phyloP scores from a whole-genome alignment of 2,888 invertebrate species.

The Tridacna crocea region DNA sequence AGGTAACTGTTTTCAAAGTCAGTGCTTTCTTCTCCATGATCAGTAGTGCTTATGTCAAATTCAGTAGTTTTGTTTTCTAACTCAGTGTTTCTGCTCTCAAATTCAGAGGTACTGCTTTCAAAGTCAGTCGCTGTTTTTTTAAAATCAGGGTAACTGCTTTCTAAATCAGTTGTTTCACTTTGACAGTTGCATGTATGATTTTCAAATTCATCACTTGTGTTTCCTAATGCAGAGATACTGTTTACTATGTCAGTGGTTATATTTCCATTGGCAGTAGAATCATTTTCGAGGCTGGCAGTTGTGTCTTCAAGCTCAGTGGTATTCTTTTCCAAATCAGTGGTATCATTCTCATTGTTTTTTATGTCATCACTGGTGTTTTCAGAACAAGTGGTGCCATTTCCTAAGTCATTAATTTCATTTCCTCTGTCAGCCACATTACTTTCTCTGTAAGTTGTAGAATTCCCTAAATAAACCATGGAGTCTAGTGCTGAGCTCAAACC shows the following conservation, averaged over 20 bases:
- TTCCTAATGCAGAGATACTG: background rate
- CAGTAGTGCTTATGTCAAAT: constrained; percentile 25
- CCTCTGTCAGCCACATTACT: too few species aligned
- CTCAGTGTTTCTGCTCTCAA: background rate
- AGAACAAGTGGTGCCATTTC: background rate
- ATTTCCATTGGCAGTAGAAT: background rate
- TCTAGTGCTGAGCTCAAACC: too few species aligned
- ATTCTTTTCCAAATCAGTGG: background rate
- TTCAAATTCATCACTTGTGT: too few species aligned
- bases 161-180: too few species aligned
- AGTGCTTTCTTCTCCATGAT: background rate
- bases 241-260: background rate
- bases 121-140: background rate
- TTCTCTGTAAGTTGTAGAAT: too few species aligned
- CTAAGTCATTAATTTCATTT: background rate
- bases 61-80: background rate
- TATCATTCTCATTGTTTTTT: background rate
- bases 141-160: too few species aligned
- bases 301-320: background rate
- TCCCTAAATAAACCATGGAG: too few species aligned
- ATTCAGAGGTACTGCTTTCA: background rate
- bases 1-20: background rate
- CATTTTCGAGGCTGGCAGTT: constrained; percentile 27
- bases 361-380: background rate
- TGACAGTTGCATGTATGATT: too few species aligned